phyloP scores from a whole-genome alignment of 2,888 invertebrate species.

The Drosophila limbata region DNA sequence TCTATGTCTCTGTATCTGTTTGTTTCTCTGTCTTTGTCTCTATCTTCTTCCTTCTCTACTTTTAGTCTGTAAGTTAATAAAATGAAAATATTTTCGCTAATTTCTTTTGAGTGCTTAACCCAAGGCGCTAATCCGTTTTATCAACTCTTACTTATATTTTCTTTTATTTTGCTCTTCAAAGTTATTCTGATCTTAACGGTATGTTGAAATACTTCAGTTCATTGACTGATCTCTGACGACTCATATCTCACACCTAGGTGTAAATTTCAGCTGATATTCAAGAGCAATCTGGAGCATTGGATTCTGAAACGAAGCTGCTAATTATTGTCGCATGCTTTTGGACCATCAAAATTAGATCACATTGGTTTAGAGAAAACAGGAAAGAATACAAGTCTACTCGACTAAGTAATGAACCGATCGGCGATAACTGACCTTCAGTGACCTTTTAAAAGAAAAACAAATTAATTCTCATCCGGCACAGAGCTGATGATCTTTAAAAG shows the following conservation, averaged over 20 bases:
- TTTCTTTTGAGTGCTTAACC: constrained; percentile 61
- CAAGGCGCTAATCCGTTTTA: constrained; percentile 59
- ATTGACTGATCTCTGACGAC: constrained; percentile 46
- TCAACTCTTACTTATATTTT: constrained; percentile 59
- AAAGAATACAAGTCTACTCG: not conserved
- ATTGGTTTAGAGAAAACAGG: not conserved
- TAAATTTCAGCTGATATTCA: constrained; percentile 32
- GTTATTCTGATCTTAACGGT: constrained; percentile 30
- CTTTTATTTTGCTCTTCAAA: constrained; percentile 7
- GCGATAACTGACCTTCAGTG: too few relatives aligned
- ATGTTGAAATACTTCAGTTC: constrained; percentile 62
- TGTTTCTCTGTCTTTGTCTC: not conserved
- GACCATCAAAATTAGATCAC: constrained; percentile 8
- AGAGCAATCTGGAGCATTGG: constrained; percentile 43
- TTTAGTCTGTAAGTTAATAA: constrained; percentile 21
- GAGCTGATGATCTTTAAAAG: too few relatives aligned
- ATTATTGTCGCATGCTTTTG: constrained; percentile 36
- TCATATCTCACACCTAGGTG: constrained; percentile 45
- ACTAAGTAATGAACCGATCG: not conserved
- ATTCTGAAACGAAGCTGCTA: constrained; percentile 52
- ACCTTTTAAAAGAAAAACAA: too few relatives aligned
- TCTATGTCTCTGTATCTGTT: not conserved
- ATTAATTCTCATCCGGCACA: too few relatives aligned
- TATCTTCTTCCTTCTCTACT: not conserved
- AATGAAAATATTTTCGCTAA: constrained; percentile 59